phyloP scores from a whole-genome alignment of 2,888 invertebrate species.

The Amblyjoppa fuscipennis region DNA sequence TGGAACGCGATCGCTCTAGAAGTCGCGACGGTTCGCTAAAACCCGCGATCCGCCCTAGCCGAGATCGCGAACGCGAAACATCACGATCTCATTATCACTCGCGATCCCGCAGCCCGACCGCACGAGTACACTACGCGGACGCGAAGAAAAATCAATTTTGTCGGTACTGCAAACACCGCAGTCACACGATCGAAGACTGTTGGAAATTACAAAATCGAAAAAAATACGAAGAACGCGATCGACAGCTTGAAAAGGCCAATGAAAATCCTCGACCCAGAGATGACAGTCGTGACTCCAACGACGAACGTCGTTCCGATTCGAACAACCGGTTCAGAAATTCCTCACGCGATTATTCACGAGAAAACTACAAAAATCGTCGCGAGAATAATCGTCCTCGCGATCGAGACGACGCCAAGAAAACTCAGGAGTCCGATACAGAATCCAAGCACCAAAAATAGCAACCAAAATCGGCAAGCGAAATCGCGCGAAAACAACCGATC shows the following conservation, averaged over 20 bases:
- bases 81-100: background rate
- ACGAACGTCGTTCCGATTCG: background rate
- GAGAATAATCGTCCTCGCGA: background rate
- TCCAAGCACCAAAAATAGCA: background rate
- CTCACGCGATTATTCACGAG: background rate
- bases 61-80: background rate
- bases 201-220: slow-evolving; percentile 6
- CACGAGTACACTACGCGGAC: slow-evolving; percentile 7
- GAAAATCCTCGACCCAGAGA: too few relatives aligned
- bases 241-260: background rate
- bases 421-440: background rate
- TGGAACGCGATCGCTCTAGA: too few relatives aligned
- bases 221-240: background rate
- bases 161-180: background rate
- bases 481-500: too few relatives aligned
- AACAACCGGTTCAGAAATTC: background rate
- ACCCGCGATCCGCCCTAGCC: background rate
- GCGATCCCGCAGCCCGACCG: background rate
- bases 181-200: background rate
- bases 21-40: background rate
- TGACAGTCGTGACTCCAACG: background rate
- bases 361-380: background rate
- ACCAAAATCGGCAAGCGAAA: too few relatives aligned
- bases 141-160: background rate
- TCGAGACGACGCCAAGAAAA: background rate